A percentile compares a stretch with the other conserved stretches of the same genome.
Evolutionary conservation across 2,888 invertebrate genomes (phyloP).

Genomic region (Ferrisia virgata): DNA sequence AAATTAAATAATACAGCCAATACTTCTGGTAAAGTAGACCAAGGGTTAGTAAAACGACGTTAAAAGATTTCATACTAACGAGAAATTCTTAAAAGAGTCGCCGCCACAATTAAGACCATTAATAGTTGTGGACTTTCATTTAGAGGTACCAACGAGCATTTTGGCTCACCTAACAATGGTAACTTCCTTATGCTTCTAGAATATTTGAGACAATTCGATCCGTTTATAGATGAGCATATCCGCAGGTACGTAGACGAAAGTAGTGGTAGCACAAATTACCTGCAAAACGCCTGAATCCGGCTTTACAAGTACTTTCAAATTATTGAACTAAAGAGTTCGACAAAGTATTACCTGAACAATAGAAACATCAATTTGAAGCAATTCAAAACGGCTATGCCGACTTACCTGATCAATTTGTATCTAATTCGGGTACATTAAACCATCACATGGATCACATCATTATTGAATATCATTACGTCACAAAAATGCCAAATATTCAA

Average conservation of each 20-base stretch:
- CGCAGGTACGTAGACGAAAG: constrained; percentile 49
- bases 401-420: too few species aligned
- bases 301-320: too few species aligned
- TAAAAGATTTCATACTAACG: constrained; percentile 52
- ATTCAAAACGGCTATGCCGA: too few species aligned
- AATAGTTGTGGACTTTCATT: constrained; percentile 50
- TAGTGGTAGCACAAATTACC: constrained; percentile 50
- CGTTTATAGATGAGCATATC: constrained; percentile 43
- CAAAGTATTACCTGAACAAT: too few species aligned
- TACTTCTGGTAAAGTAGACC: constrained; percentile 7
- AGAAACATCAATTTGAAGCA: too few species aligned
- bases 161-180: constrained; percentile 50
- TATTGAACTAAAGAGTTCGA: too few species aligned
- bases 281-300: too few species aligned
- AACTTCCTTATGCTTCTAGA: constrained; percentile 51
- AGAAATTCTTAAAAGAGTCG: constrained; percentile 50
- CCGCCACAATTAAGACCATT: constrained; percentile 50
- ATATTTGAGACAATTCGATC: constrained; percentile 46
- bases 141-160: constrained; percentile 50
- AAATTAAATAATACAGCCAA: constrained; percentile 15
- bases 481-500: too few species aligned
- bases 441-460: too few species aligned
- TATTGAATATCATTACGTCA: too few species aligned
- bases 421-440: too few species aligned
- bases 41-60: constrained; percentile 14